phyloP scores from a whole-genome alignment of 2,113 vertebrate genomes.

The Neopipo cinnamomea region DNA sequence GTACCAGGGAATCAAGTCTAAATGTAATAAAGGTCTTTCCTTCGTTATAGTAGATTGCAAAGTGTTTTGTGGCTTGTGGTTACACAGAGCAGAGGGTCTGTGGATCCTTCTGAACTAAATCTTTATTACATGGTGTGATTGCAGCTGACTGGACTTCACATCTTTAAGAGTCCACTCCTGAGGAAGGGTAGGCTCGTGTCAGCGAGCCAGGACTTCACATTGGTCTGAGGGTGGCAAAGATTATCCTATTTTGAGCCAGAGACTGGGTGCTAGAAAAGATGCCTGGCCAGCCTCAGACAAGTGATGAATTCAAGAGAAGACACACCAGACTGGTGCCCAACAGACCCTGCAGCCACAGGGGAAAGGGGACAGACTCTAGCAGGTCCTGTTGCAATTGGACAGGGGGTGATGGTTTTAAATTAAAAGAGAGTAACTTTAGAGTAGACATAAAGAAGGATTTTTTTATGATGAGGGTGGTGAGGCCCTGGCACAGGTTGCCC shows the following conservation, averaged over 20 bases:
- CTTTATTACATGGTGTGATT: not conserved
- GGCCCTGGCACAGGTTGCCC: not conserved
- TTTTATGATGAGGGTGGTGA: not conserved
- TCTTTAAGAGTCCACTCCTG: not conserved
- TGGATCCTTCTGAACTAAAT: not conserved
- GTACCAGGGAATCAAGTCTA: conserved; percentile 48
- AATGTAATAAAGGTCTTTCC: conserved; percentile 47
- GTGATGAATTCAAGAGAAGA: not conserved
- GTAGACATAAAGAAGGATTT: not conserved
- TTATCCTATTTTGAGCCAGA: not conserved
- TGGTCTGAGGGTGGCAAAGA: not conserved
- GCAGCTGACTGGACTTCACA: not conserved
- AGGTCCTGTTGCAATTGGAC: not conserved
- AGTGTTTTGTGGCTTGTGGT: conserved; percentile 55
- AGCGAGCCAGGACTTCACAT: accelerated
- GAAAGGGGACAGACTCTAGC: not conserved
- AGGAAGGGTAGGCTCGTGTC: accelerated
- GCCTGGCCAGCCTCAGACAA: not conserved
- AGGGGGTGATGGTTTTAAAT: not conserved
- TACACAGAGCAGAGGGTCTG: not conserved
- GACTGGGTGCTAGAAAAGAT: not conserved
- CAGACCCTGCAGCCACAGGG: not conserved
- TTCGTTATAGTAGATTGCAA: not conserved
- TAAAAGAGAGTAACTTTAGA: not conserved
- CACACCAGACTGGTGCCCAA: not conserved